Base-by-base conservation (phyloP, 2,888 invertebrate species). In the Orthonevra nobilis region DNA sequence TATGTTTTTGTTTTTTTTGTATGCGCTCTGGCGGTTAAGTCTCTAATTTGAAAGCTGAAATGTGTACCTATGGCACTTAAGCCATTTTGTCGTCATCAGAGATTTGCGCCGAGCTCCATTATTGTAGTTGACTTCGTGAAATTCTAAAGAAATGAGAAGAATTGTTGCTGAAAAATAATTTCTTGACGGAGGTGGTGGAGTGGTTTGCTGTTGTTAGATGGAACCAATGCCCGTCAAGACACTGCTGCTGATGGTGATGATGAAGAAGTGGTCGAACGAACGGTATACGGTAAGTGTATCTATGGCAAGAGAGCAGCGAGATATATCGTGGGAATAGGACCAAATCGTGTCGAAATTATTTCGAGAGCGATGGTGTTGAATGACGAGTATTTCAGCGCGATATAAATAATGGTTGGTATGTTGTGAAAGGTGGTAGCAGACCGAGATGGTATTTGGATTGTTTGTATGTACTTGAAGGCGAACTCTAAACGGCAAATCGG, bases 301-400 rank as follows among this genome's bases (percentile, higher is more conserved):
- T 63, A 58, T 54, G 42, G 69, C 38, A 36, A 50, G 63, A 58
- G 66, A 68, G 48, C 36, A 56, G 56, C 52, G 48, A 79, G 79
- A 72, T 79, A 66, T 79, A 79, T 79, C 79, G 79, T 79, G 79
- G 79, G 79, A 79, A 79, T 79, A 79, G 72, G 79, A 79, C 79
- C 79, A 79, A 79, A 72, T 79, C 79, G 79, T 79, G 79, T 79
- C 72, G 66, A 79, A 79, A 79, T 72, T 72, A 68, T 79, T 72
- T 79, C 54, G 72, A 72, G 72, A 79, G 79, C 61, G 72, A 72
- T 72, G 72, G 79, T 72, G 70, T 72, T 79, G 79, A 79, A 79
- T 79, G 66, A 79, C 72, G 79, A 79, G 54, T 72, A 79, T 79
- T 79, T 72, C 72, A 79, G 66, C 79, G 79, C 64, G 79, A 72